phyloP scores from a whole-genome alignment of 1,140 invertebrate genomes.

The Coelopa frigida region DNA sequence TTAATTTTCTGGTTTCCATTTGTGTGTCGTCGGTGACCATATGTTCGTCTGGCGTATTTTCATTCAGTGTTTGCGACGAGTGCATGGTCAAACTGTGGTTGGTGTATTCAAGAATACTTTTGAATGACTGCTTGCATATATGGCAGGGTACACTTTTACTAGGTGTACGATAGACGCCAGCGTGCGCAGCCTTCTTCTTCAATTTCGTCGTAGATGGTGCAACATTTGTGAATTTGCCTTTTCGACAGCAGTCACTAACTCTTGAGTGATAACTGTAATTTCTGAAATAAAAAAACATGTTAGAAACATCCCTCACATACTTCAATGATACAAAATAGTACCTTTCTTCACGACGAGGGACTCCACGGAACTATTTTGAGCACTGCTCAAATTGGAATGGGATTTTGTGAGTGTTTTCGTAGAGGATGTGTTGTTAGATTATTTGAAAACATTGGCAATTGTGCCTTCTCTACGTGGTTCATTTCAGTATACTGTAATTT shows the following conservation, averaged over 20 bases:
- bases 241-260: neutral
- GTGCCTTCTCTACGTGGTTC: conserved; percentile 33
- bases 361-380: conserved; percentile 4
- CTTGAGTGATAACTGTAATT: too few relatives aligned
- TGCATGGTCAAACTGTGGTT: conserved; percentile 29
- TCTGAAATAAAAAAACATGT: too few relatives aligned
- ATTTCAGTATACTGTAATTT: conserved; percentile 33
- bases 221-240: neutral
- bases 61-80: conserved; percentile 15
- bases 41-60: too few relatives aligned
- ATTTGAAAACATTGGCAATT: conserved; percentile 23
- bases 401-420: neutral
- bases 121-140: conserved; percentile 32
- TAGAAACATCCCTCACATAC: too few relatives aligned
- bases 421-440: conserved; percentile 9
- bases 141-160: conserved; percentile 33
- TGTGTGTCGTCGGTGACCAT: too few relatives aligned
- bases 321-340: too few relatives aligned
- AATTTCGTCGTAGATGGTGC: conserved; percentile 20
- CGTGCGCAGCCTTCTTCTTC: conserved; percentile 26
- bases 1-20: too few relatives aligned
- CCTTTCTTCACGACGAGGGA: conserved; percentile 6
- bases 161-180: conserved; percentile 32
- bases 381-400: neutral
- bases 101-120: conserved; percentile 34